Evolutionary conservation across 2,113 vertebrate species (phyloP), one percentile per base, ranked within the genome.

Genomic region (Cynoglossus semilaevis): DNA sequence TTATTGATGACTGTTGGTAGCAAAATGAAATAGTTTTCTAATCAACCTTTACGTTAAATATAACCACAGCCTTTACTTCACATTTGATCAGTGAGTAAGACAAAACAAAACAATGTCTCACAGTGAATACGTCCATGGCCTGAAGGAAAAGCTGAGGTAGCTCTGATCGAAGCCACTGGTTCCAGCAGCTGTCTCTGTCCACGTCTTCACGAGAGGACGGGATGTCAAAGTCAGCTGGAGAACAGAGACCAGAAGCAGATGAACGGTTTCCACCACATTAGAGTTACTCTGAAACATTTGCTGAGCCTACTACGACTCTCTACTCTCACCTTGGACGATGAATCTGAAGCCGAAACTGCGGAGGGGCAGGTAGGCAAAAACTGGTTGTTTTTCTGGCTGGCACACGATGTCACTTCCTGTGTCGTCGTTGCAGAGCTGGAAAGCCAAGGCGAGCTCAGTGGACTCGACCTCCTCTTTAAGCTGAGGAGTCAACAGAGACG

Each of bases 161-260:
- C 84, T 92, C 89, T 7, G 90, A 90, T 19, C 91, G 90, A n/a
- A 92, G 90, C 88, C 88, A 91, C 68, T 92, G 91, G 81, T 92
- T 92, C 91, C 91, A 92, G 12, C 87, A 76, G 70, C 91, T 92
- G 88, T 92, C 91, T 45, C 91, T 77, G 68, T 92, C 91, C 15
- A 92, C 88, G n/a, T 92, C 91, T 12, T 92, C 91, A 17, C 91
- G 85, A 43, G 91, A 92, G 9, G 91, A 92, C 1, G 91, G 91
- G 60, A 92, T 91, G 75, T 92, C 91, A 67, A 92, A 92, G 70
- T 92, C 91, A 19, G 87, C 91, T 92, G n/a, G 15, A 57, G 59
- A 56, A 18, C 15, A 52, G 15, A 2, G 41, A 7, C 1, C 3
- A 43, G 42, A 1, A 36, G 9, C 5, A 14, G 2, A 36, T 51